These are phyloP conservation scores for Stenurella melanura DNA, from an alignment of 2,888 invertebrate genomes.

Conservation along the genomic window DNA sequence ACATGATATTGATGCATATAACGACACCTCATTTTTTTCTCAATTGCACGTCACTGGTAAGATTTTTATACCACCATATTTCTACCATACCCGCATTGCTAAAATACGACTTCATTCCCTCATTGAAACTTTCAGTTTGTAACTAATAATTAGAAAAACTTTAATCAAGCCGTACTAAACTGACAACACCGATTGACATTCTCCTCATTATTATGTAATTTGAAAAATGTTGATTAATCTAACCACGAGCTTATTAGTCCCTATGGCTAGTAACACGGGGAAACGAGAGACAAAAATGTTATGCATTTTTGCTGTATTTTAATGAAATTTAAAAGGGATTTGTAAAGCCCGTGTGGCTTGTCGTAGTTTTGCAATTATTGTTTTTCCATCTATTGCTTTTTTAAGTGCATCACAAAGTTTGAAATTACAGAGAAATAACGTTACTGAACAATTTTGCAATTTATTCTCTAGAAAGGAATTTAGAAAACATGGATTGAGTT, in stretches of 20 bases:
- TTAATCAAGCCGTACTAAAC: background rate
- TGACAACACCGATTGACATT: background rate
- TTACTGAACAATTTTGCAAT: background rate
- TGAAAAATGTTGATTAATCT: background rate
- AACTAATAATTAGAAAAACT: background rate
- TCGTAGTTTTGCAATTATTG: background rate
- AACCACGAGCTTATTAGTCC: background rate
- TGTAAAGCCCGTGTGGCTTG: background rate
- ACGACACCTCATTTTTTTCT: no score
- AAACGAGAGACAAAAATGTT: background rate
- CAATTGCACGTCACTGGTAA: no score
- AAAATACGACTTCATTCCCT: no score
- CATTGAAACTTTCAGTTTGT: no score
- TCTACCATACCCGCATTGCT: no score
- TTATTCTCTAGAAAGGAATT: background rate
- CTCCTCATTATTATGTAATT: background rate
- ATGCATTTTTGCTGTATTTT: background rate
- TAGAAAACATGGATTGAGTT: no score
- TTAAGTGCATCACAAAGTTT: background rate
- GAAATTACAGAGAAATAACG: background rate
- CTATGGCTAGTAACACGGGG: background rate
- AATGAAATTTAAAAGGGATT: slow-evolving; percentile 5
- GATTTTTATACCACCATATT: no score
- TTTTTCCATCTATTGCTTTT: background rate
- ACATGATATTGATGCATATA: no score